Base-by-base conservation (phyloP, 1,140 invertebrate species). In the Pseudomyrmex gracilis region DNA sequence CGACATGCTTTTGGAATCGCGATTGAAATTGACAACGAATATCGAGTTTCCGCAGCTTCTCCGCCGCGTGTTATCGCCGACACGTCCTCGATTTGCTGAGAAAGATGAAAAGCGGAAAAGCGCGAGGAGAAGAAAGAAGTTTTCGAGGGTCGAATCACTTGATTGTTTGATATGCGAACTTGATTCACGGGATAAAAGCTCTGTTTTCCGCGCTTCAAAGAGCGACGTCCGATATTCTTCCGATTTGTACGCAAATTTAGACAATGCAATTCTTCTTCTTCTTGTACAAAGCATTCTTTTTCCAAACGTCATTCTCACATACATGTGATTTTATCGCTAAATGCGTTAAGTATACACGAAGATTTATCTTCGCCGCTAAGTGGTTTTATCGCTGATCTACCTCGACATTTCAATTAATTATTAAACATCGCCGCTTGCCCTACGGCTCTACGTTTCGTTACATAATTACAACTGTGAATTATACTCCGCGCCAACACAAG, bases 1-100 rank as follows among this genome's bases (percentile, higher is more conserved):
- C 90, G 80, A 84, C 76, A 73, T 34, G 84, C 89, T 91, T 92
- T 91, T 34, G 34, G 34, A 34, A 91, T 91, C 87, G 85, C 89
- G 90, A 91, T 92, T 90, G 89, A 86, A 92, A 91, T 85, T 80
- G 87, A 73, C 70, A 13, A 20, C 17, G 60, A 45, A 51, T 57
- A 51, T 51, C 49, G 47, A 13, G 12, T 49, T 49, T 2, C 47
- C 47, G 47, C 47, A 49, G 60, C 15, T 1, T 17, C 15, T 3
- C 53, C 53, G 51, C 10, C 17, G 61, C 17, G 57, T 47, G 34
- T 34, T 55, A n/a, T 76, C 22, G 47, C n/a, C 7, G 15, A 22
- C 22, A n/a, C 53, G 63, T 63, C 1, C 73, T 51, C 34, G 20
- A 17, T 15, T 13, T 1, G 9, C n/a, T 43, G 24, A 10, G 9